These are phyloP conservation scores for Agrypnia vestita DNA, from an alignment of 1,140 invertebrate genomes.

Conservation along the genomic window DNA sequence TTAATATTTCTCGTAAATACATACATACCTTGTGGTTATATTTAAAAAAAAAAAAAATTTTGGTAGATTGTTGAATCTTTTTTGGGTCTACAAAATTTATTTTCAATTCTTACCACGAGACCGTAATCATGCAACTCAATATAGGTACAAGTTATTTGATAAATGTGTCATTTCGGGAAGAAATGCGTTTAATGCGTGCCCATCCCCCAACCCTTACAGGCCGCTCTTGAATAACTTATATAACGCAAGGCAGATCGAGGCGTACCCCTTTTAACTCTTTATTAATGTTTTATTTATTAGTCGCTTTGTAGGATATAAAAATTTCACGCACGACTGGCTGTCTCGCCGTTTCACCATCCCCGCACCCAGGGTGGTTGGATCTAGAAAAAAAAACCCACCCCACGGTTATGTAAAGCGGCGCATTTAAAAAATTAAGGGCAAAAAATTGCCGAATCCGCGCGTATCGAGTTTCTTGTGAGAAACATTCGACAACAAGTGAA, in stretches of 20 bases:
- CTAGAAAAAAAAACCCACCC: slow-evolving; percentile 10
- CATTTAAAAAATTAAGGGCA: slow-evolving; percentile 31
- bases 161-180: slow-evolving; percentile 2
- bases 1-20: no score
- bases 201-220: slow-evolving; percentile 30
- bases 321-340: slow-evolving; percentile 52
- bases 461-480: slow-evolving; percentile 37
- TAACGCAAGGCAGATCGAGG: neutral
- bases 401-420: slow-evolving; percentile 22
- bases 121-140: no score
- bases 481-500: slow-evolving; percentile 4
- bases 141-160: neutral
- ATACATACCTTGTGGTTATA: no score
- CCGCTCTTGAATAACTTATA: slow-evolving; percentile 14
- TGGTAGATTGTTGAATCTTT: no score
- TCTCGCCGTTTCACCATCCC: neutral
- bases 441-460: slow-evolving; percentile 1
- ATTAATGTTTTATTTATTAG: slow-evolving; percentile 56
- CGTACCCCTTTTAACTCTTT: slow-evolving; percentile 52
- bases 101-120: no score
- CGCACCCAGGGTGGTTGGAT: slow-evolving; percentile 3
- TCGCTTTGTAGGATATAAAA: slow-evolving; percentile 53
- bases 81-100: no score
- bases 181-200: neutral
- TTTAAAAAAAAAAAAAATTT: no score